Conservation (phyloP, 1,140 invertebrate species). For the Epicauta chinensis region DNA sequence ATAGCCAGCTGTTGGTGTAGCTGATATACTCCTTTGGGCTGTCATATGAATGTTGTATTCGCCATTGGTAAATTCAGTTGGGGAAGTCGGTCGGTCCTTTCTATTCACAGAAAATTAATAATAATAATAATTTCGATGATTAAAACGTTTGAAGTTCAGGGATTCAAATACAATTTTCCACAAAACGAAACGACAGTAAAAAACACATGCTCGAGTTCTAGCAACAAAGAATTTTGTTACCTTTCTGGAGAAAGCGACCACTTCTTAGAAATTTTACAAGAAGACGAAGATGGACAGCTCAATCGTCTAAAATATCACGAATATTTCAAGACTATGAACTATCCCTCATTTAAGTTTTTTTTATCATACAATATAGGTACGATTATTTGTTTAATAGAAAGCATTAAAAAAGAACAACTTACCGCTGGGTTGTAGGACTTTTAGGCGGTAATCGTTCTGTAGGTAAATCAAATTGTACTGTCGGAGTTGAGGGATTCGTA, state of each 20-base stretch:
- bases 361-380: too few species aligned
- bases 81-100: slow-evolving; percentile 41
- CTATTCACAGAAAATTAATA: slow-evolving; percentile 19
- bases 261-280: slow-evolving; percentile 34
- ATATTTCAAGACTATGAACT: too few species aligned
- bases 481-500: slow-evolving; percentile 53
- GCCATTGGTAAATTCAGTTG: slow-evolving; percentile 35
- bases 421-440: slow-evolving; percentile 67
- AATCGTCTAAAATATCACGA: slow-evolving; percentile 36
- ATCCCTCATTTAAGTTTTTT: too few species aligned
- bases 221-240: slow-evolving; percentile 29
- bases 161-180: neutral
- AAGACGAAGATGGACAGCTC: slow-evolving; percentile 34
- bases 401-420: slow-evolving; percentile 29
- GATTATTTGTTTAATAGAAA: too few species aligned
- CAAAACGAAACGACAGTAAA: neutral
- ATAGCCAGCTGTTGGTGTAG: slow-evolving; percentile 18
- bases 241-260: slow-evolving; percentile 37
- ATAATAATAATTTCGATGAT: neutral
- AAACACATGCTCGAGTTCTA: slow-evolving; percentile 4
- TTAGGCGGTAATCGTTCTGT: slow-evolving; percentile 59
- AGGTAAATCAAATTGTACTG: slow-evolving; percentile 50
- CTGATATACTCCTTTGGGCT: slow-evolving; percentile 26
- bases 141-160: neutral
- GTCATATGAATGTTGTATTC: slow-evolving; percentile 28